Evolutionary conservation across 2,797 vertebrate genomes (phyloP).

Genomic region (Prionace glauca): DNA sequence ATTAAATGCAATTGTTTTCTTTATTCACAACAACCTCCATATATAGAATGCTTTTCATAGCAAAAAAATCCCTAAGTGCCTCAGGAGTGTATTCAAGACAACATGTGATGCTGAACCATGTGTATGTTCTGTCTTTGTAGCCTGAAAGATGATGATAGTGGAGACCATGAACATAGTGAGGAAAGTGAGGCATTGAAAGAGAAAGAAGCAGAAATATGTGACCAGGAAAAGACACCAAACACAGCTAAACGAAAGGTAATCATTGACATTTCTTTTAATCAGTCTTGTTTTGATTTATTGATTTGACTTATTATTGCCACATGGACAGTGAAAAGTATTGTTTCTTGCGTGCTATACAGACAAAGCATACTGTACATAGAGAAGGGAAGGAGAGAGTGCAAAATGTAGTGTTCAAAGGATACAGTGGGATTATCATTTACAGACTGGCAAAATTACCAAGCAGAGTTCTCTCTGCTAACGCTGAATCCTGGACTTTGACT

Average conservation of each 20-base stretch:
- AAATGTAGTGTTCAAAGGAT: neutral
- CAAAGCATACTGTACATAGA: too few species aligned
- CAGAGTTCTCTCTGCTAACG: neutral
- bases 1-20: neutral
- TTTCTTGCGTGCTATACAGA: too few species aligned
- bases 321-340: too few species aligned
- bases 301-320: too few species aligned
- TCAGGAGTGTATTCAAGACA: too few species aligned
- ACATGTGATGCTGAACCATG: neutral
- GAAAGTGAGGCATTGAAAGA: constrained; percentile 76
- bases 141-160: constrained; percentile 72
- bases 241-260: constrained; percentile 63
- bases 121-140: constrained; percentile 44
- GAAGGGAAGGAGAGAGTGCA: too few species aligned
- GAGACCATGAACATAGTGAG: constrained; percentile 72
- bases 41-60: neutral
- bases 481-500: neutral
- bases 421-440: neutral
- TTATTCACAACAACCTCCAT: neutral
- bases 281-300: neutral
- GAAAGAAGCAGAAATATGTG: constrained; percentile 71
- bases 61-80: neutral
- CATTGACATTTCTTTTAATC: constrained; percentile 5
- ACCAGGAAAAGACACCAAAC: constrained; percentile 62
- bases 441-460: neutral